These are phyloP conservation scores for Archips crataeganus DNA, from an alignment of 2,888 invertebrate genomes.

Conservation along the genomic window DNA sequence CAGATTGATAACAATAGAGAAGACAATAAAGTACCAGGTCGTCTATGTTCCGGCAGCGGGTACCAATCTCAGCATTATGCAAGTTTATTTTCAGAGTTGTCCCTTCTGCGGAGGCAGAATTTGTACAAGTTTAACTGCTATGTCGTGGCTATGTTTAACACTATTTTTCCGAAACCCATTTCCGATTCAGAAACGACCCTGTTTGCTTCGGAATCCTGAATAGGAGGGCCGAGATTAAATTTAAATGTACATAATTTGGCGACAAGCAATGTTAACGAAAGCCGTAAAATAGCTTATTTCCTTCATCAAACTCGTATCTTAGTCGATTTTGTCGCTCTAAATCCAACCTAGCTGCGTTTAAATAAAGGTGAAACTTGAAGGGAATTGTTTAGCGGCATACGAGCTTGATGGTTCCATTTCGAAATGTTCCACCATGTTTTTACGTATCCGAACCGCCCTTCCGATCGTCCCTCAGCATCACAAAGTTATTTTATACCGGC, in stretches of 20 bases:
- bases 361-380: background rate
- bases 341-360: background rate
- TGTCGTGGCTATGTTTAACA: background rate
- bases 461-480: slow-evolving; percentile 10
- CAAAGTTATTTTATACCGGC: slow-evolving; percentile 8
- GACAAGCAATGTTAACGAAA: slow-evolving; percentile 28
- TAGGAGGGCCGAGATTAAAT: slow-evolving; percentile 28
- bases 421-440: slow-evolving; percentile 29
- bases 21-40: too few relatives aligned
- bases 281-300: slow-evolving; percentile 10
- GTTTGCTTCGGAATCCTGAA: slow-evolving; percentile 22
- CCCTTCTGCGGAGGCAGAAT: too few relatives aligned
- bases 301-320: background rate
- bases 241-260: slow-evolving; percentile 38
- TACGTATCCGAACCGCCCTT: slow-evolving; percentile 26
- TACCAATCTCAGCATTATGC: too few relatives aligned
- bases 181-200: slow-evolving; percentile 25
- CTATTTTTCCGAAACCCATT: slow-evolving; percentile 26
- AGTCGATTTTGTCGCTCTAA: background rate
- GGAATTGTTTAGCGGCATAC: background rate
- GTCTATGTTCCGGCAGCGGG: too few relatives aligned
- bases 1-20: too few relatives aligned
- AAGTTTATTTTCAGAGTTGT: too few relatives aligned
- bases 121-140: background rate
- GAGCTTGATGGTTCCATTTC: background rate